A percentile compares a stretch with the other conserved stretches of the same genome.
phyloP scores from a whole-genome alignment of 1,140 invertebrate species.

The Drosophila kohkoa region DNA sequence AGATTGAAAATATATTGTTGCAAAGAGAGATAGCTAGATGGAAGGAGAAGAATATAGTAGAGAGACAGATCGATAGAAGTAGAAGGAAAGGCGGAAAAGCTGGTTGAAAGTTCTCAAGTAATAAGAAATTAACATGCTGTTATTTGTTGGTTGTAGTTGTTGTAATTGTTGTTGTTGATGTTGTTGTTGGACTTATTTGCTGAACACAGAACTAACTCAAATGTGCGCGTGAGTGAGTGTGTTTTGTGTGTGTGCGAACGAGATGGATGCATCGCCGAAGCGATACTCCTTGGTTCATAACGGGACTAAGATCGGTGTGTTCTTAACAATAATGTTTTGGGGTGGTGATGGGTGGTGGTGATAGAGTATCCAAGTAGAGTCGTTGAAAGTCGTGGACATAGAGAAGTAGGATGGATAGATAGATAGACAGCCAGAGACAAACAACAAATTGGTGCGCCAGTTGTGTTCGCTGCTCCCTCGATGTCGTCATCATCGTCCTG shows the following conservation, averaged over 20 bases:
- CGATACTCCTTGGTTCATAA: conserved; percentile 17
- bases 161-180: conserved; percentile 72
- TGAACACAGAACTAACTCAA: conserved; percentile 60
- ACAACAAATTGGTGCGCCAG: conserved; percentile 34
- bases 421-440: conserved; percentile 24
- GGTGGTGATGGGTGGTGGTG: conserved; percentile 32
- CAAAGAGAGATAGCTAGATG: conserved; percentile 49
- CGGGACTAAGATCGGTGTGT: conserved; percentile 78
- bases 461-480: conserved; percentile 9
- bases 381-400: conserved; percentile 52
- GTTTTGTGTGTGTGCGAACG: conserved; percentile 37
- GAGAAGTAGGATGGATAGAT: conserved; percentile 53
- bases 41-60: conserved; percentile 20
- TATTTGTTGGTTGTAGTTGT: conserved; percentile 79
- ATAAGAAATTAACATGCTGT: conserved; percentile 78
- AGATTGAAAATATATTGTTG: conserved; percentile 50
- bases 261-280: not conserved
- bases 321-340: conserved; percentile 63
- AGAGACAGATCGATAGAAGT: conserved; percentile 31
- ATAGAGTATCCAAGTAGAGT: conserved; percentile 65
- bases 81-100: conserved; percentile 28
- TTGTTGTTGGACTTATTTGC: conserved; percentile 80
- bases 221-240: conserved; percentile 57
- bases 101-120: conserved; percentile 68
- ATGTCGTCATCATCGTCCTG: not conserved